Percentiles rank a stretch among this genome's conserved stretches.
phyloP scores from a whole-genome alignment of 1,140 invertebrate species.

The Drosophila azteca region DNA sequence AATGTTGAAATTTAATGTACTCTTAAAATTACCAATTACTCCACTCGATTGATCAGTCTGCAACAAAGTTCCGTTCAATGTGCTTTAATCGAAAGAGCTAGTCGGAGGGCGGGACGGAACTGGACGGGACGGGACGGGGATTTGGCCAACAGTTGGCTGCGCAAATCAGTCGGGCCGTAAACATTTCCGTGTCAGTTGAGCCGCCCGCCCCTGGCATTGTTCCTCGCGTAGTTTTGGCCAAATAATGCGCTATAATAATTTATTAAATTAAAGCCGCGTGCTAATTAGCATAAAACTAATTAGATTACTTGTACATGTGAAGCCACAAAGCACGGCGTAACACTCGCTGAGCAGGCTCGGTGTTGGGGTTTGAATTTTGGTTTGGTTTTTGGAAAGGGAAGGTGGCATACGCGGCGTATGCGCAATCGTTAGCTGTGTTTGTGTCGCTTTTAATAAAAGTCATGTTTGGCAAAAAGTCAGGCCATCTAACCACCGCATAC shows the following conservation, averaged over 20 bases:
- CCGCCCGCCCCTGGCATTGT: constrained; percentile 2
- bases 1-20: constrained; percentile 39
- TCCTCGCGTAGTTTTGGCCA: constrained; percentile 47
- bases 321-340: constrained; percentile 65
- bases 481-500: constrained; percentile 31
- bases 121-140: not conserved
- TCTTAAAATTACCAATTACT: constrained; percentile 7
- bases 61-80: not conserved
- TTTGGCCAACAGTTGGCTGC: constrained; percentile 36
- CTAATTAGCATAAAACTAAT: constrained; percentile 82
- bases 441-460: constrained; percentile 75
- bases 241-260: constrained; percentile 79
- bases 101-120: constrained; percentile 1
- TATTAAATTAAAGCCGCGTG: constrained; percentile 78
- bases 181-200: constrained; percentile 22
- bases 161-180: constrained; percentile 45
- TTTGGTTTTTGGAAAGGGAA: not conserved
- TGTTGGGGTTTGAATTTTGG: not conserved
- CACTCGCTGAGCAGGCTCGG: constrained; percentile 15
- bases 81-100: constrained; percentile 12
- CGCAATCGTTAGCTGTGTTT: constrained; percentile 63
- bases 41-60: not conserved
- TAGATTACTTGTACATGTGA: constrained; percentile 80
- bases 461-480: constrained; percentile 77
- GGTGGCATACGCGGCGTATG: constrained; percentile 64